These are phyloP conservation scores for Paramormyrops hopkinsi DNA, from an alignment of 2,797 vertebrate genomes.

Conservation along the genomic window DNA sequence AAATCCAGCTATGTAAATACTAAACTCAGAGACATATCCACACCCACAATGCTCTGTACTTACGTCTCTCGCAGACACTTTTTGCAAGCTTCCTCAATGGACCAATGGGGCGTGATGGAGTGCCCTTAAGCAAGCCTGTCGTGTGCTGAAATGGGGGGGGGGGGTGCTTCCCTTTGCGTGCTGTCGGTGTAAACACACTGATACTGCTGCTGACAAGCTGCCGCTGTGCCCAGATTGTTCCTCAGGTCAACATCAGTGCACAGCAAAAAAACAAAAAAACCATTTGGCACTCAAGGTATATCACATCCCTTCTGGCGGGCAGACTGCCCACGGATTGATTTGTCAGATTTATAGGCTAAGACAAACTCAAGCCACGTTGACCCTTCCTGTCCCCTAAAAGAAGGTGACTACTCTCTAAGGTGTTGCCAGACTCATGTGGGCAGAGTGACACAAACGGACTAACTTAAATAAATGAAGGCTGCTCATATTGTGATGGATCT, in stretches of 20 bases:
- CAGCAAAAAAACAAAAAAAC: not conserved
- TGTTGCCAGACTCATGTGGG: not conserved
- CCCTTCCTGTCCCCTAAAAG: not conserved
- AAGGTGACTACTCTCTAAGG: not conserved
- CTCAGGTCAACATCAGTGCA: not conserved
- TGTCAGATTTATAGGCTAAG: not conserved
- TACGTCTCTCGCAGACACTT: not conserved
- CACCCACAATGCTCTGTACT: not conserved
- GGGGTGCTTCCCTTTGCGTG: not conserved
- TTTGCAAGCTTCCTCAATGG: not conserved
- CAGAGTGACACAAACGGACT: not conserved
- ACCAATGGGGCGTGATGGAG: conserved; percentile 9
- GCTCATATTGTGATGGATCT: not conserved
- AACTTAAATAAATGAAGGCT: not conserved
- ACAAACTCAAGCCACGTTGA: not conserved
- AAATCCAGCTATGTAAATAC: conserved; percentile 12
- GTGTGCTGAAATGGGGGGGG: not conserved
- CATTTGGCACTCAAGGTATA: not conserved
- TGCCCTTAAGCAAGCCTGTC: not conserved
- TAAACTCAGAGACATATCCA: not conserved
- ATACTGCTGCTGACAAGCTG: not conserved
- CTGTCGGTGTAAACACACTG: not conserved
- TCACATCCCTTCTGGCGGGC: not conserved
- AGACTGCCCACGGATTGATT: not conserved
- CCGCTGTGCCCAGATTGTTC: not conserved